phyloP scores from a whole-genome alignment of 2,888 invertebrate genomes.

The Phorcus lineatus region DNA sequence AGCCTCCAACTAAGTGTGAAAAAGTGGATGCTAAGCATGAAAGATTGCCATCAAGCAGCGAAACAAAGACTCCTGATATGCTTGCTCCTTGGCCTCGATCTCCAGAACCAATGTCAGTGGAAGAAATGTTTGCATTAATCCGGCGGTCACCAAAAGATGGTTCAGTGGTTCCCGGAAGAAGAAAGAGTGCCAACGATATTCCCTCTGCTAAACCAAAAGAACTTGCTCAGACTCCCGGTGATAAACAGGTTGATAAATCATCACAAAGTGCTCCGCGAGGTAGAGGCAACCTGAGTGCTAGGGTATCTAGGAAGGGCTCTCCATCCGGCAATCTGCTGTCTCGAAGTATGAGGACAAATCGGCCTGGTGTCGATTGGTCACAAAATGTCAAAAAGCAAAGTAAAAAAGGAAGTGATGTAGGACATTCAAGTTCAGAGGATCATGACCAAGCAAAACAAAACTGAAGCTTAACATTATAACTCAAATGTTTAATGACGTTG shows the following conservation, averaged over 20 bases:
- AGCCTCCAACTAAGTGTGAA: not conserved
- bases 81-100: not conserved
- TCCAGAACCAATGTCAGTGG: not conserved
- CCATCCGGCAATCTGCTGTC: not conserved
- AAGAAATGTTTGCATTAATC: constrained; percentile 3
- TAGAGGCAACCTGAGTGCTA: not conserved
- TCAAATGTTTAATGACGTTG: no score
- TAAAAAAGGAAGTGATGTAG: no score
- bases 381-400: not conserved
- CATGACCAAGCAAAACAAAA: no score
- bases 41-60: not conserved
- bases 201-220: not conserved
- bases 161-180: not conserved
- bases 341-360: not conserved
- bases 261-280: not conserved
- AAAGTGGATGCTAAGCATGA: not conserved
- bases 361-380: not conserved
- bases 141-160: not conserved
- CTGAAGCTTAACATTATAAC: no score
- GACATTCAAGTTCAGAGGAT: no score
- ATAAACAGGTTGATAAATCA: not conserved
- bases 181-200: not conserved
- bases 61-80: not conserved
- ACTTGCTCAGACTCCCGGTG: not conserved
- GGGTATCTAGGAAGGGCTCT: not conserved